Evolutionary conservation across 1,140 invertebrate genomes (phyloP), one percentile per base, ranked within the genome.

Genomic region (Drosophila watanabei): DNA sequence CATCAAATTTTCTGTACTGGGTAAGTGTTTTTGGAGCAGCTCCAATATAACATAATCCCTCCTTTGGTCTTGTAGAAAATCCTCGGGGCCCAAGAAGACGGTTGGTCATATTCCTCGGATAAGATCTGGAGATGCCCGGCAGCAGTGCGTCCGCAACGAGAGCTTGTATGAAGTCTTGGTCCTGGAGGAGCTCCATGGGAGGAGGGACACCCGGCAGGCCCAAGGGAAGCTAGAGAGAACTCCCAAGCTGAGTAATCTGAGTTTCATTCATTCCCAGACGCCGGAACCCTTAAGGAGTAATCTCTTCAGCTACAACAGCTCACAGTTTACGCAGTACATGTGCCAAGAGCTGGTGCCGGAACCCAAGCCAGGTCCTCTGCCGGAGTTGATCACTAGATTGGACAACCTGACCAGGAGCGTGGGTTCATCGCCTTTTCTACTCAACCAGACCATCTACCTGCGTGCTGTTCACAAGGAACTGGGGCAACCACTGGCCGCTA

Each of bases 291-390:
- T 68, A 2, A 6, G 5, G 3, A 30, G 43, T 0, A 56, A 54
- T 9, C 13, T 76, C 2, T 41, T 56, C 11, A 35, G 7, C 20
- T 68, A 68, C 20, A 41, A 65, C 20, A 75, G 48, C 11, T 39
- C 39, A 8, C 7, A 32, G 4, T 69, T 54, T 7, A 61, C 43
- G 7, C 43, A 10, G 4, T 11, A 56, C 14, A 10, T 79, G 14
- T 79, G 75, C 16, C 46, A 1, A 13, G 14, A 62, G n/a, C 24
- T 76, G n/a, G 49, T 79, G 30, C 72, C 72, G 4, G 49, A 68
- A 37, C 72, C 63, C 13, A 56, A 37, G 20, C 75, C 75, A 11
- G 62, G 61, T 39, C 30, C 63, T 7, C n/a, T 75, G n/a, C n/a
- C 30, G 0, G 41, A 0, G 8, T 37, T 72, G 14, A 61, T 20